These are phyloP conservation scores for Muscina levida DNA, from an alignment of 2,888 invertebrate species.

Conservation along the genomic window DNA sequence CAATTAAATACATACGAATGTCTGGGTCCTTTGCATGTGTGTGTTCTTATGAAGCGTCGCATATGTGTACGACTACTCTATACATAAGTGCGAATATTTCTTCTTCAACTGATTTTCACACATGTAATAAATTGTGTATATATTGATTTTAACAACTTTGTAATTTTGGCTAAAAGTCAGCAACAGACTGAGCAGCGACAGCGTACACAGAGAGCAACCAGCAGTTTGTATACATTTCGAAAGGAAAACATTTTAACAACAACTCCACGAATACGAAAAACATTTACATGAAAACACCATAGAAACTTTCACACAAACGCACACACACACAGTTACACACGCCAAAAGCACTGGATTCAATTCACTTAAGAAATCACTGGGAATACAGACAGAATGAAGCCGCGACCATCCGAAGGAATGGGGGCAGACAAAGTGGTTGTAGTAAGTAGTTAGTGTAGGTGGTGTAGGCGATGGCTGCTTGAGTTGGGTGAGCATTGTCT, in stretches of 20 bases:
- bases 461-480: not conserved
- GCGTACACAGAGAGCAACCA: constrained; percentile 11
- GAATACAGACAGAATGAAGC: constrained; percentile 15
- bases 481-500: not conserved
- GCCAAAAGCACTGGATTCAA: constrained; percentile 28
- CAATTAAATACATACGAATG: constrained; percentile 3
- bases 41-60: not conserved
- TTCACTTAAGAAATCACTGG: constrained; percentile 40
- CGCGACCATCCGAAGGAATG: not conserved
- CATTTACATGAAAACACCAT: constrained; percentile 29
- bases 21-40: not conserved
- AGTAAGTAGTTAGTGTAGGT: no score
- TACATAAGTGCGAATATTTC: not conserved
- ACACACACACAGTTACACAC: constrained; percentile 7
- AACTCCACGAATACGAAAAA: constrained; percentile 32
- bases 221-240: constrained; percentile 47
- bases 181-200: constrained; percentile 2
- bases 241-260: constrained; percentile 39
- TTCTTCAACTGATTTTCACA: constrained; percentile 41
- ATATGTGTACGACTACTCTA: not conserved
- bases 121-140: constrained; percentile 54
- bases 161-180: constrained; percentile 59
- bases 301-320: constrained; percentile 8
- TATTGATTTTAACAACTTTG: constrained; percentile 62
- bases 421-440: constrained; percentile 33